phyloP scores from a whole-genome alignment of 2,888 invertebrate genomes.

The Zhuqinia jingwanae region DNA sequence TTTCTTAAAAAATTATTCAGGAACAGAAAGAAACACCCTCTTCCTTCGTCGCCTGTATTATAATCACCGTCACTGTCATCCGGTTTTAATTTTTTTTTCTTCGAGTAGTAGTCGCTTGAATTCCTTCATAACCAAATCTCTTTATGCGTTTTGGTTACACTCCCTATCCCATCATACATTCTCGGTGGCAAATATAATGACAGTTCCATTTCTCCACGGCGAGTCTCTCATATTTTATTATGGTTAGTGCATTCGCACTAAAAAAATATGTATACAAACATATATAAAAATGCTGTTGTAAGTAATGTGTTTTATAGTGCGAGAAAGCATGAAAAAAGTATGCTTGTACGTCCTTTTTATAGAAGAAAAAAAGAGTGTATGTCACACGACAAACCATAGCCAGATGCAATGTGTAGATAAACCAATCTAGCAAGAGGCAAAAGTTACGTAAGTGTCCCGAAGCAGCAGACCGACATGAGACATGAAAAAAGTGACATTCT shows the following conservation, averaged over 20 bases:
- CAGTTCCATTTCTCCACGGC: conserved; percentile 44
- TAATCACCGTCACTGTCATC: conserved; percentile 51
- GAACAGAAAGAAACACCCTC: conserved; percentile 19
- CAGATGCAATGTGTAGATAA: neutral
- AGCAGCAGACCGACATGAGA: conserved; percentile 65
- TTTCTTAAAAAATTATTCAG: conserved; percentile 19
- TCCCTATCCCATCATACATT: conserved; percentile 1
- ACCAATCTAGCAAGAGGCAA: conserved; percentile 30
- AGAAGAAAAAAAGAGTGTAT: neutral
- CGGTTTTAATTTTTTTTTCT: conserved; percentile 57
- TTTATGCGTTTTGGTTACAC: neutral
- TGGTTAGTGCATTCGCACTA: conserved; percentile 11
- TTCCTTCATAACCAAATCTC: conserved; percentile 24
- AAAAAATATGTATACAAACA: no score
- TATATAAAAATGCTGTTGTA: neutral
- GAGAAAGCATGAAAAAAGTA: conserved; percentile 8
- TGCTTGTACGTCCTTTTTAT: no score
- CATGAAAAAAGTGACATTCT: conserved; percentile 67
- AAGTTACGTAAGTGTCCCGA: conserved; percentile 45
- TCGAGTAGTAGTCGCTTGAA: conserved; percentile 29
- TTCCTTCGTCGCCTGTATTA: conserved; percentile 59
- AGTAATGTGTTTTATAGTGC: neutral
- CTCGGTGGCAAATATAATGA: conserved; percentile 16
- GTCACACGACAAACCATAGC: conserved; percentile 29
- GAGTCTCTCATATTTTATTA: conserved; percentile 32